Evolutionary conservation across 2,113 vertebrate species (phyloP).

Genomic region (Gobiocypris rarus): DNA sequence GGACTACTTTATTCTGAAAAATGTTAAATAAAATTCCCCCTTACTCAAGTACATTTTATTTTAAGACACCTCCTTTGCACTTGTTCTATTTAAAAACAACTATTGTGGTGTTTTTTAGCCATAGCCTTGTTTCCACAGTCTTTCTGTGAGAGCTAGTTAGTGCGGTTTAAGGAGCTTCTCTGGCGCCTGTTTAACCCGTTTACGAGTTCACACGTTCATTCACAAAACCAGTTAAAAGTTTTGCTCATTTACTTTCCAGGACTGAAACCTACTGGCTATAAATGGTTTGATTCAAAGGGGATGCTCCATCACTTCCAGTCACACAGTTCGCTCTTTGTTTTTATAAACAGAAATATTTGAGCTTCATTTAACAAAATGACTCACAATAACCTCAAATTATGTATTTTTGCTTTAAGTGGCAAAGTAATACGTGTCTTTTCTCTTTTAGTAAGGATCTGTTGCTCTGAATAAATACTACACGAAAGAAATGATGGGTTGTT

Average conservation of each 20-base stretch:
- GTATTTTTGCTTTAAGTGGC: background rate
- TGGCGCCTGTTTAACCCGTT: background rate
- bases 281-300: background rate
- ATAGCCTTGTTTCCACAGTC: background rate
- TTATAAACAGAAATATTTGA: background rate
- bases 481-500: no score
- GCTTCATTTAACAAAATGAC: background rate
- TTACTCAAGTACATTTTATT: background rate
- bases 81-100: background rate
- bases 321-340: background rate
- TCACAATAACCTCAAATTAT: background rate
- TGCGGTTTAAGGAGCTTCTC: background rate
- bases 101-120: background rate
- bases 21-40: background rate
- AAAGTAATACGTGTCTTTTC: background rate
- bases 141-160: background rate
- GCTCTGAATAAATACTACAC: background rate
- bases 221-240: constrained; percentile 12
- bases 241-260: background rate
- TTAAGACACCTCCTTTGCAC: background rate
- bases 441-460: background rate
- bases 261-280: background rate
- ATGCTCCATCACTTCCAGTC: background rate
- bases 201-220: constrained; percentile 21
- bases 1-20: background rate